These are phyloP conservation scores for Porites cylindrica DNA, from an alignment of 92 coral and sea anemone species.

Conservation along the genomic window DNA sequence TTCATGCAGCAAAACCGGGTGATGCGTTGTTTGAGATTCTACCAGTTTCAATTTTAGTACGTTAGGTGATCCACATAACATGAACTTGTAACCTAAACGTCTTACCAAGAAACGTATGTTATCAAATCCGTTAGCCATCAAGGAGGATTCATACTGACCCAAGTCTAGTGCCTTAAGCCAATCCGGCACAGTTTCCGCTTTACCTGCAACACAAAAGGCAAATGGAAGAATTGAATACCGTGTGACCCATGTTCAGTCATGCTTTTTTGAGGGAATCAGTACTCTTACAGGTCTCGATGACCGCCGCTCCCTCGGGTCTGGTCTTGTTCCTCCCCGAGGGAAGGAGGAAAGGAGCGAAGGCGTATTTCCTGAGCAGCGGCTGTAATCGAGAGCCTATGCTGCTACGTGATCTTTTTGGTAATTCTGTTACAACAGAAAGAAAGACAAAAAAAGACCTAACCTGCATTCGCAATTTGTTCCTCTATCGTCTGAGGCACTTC, in stretches of 20 bases:
- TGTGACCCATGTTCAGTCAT: background rate
- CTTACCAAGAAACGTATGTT: slow-evolving; percentile 86
- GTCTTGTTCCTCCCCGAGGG: no score
- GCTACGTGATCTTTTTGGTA: no score
- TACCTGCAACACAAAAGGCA: slow-evolving; percentile 38
- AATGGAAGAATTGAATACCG: background rate
- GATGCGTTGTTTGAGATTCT: no score
- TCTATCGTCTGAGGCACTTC: slow-evolving; percentile 70
- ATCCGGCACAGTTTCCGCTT: slow-evolving; percentile 76
- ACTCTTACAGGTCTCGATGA: no score
- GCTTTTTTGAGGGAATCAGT: no score
- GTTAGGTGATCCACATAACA: background rate
- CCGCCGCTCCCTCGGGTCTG: no score
- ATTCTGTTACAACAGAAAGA: no score
- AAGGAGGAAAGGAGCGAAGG: no score
- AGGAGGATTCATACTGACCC: slow-evolving; percentile 84
- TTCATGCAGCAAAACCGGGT: no score
- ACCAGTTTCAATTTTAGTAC: no score
- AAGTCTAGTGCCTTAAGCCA: slow-evolving; percentile 91
- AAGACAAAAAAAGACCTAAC: slow-evolving; percentile 8
- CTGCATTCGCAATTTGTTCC: slow-evolving; percentile 82
- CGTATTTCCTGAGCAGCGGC: no score
- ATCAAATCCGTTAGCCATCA: slow-evolving; percentile 93
- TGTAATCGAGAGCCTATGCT: no score
- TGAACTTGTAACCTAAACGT: background rate